These are phyloP conservation scores for Passer montanus DNA, from an alignment of 2,113 vertebrate species.

Conservation along the genomic window DNA sequence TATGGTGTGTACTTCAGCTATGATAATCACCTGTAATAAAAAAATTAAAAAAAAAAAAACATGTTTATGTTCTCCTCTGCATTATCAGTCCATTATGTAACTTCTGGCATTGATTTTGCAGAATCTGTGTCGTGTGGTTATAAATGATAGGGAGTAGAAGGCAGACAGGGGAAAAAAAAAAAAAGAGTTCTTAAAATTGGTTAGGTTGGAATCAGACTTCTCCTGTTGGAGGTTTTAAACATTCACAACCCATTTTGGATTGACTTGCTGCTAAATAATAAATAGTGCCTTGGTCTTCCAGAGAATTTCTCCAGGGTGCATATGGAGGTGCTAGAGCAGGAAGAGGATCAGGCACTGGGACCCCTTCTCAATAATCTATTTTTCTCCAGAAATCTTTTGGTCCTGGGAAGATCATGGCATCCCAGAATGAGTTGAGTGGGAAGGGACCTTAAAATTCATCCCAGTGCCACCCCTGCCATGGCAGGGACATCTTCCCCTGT, in stretches of 20 bases:
- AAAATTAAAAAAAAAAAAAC: background rate
- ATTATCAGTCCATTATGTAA: slow-evolving; percentile 11
- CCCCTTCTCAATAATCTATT: accelerated
- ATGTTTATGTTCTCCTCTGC: background rate
- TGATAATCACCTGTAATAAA: slow-evolving; percentile 47
- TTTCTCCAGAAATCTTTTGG: background rate
- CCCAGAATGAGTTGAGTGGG: background rate
- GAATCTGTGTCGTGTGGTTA: background rate
- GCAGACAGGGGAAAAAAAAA: background rate
- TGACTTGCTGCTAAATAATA: slow-evolving; percentile 27
- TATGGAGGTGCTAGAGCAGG: background rate
- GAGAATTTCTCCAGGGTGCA: background rate
- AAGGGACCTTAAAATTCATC: accelerated
- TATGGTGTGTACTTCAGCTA: slow-evolving; percentile 32
- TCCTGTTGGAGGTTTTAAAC: slow-evolving; percentile 28
- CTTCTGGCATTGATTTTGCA: slow-evolving; percentile 29
- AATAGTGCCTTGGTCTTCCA: background rate
- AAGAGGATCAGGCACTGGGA: background rate
- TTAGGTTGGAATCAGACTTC: background rate
- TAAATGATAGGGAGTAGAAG: background rate
- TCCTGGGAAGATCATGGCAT: background rate
- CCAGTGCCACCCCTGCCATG: background rate
- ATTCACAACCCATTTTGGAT: slow-evolving; percentile 11
- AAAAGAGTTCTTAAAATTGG: background rate
- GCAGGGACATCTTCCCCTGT: background rate